Evolutionary conservation across 2,797 vertebrate species (phyloP).

Genomic region (Botia almorhae): DNA sequence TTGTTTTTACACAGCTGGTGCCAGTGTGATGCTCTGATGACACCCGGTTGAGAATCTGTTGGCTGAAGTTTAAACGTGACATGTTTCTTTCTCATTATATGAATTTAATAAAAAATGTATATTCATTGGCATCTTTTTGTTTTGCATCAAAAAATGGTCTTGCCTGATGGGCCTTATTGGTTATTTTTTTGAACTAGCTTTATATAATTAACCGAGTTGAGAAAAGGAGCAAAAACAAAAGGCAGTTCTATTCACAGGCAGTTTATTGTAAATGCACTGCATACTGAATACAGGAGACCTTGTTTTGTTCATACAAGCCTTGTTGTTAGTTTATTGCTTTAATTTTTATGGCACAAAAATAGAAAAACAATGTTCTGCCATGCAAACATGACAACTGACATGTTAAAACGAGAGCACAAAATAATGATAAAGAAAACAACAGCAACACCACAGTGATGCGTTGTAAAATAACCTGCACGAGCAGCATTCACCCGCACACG

Average conservation of each 20-base stretch:
- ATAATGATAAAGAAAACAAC: conserved; percentile 77
- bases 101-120: background rate
- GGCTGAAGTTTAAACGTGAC: background rate
- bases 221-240: background rate
- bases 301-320: conserved; percentile 46
- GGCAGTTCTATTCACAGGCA: conserved; percentile 49
- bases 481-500: conserved; percentile 76
- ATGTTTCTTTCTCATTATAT: background rate
- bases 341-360: conserved; percentile 88
- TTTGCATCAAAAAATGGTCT: background rate
- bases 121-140: background rate
- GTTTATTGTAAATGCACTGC: conserved; percentile 62
- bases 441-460: conserved; percentile 77
- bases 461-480: conserved; percentile 78
- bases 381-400: conserved; percentile 83
- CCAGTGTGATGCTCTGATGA: background rate
- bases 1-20: background rate
- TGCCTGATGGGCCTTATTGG: too few relatives aligned
- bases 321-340: conserved; percentile 82
- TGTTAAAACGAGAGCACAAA: conserved; percentile 81
- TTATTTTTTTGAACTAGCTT: background rate
- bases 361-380: conserved; percentile 81
- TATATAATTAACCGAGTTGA: background rate
- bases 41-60: background rate
- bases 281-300: conserved; percentile 55